Base-by-base conservation (phyloP, 64 coral and sea anemone species). In the Anthopleura sola region DNA sequence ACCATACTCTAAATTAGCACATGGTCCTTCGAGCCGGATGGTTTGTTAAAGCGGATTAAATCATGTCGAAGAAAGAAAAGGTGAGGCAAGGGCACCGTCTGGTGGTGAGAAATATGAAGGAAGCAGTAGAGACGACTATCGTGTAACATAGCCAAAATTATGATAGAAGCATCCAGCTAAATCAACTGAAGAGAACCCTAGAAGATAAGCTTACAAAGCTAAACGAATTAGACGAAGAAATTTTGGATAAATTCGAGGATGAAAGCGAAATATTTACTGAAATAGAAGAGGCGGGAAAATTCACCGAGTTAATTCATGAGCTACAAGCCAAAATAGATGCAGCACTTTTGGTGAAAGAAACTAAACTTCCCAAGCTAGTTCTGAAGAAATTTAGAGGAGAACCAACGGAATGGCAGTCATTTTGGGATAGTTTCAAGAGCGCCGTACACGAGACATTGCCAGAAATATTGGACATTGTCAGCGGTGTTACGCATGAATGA, bases 1-100 rank as follows among this genome's bases (percentile, higher is more conserved):
- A 24, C 75, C 23, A 36, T 40, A 78, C 19, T 36, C 75, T 5
- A 48, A 40, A 5, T 23, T 38, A 31, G 23, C 23, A 78, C 75
- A 78, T 78, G 75, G 33, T 78, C 75, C 75, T 44, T 78, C 75
- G 75, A 76, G 75, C 75, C 75, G 75, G 68, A 71, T 71, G 20
- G 40, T 38, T 77, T 36, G 75, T n/a, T n/a, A n/a, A n/a, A n/a
- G n/a, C n/a, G n/a, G n/a, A n/a, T 3, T 78, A 6, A 40, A 69
- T 69, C 28, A 69, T 69, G 64, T 46, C 75, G 17, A 78, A 78
- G 40, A 48, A 40, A 37, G 40, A 40, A 40, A 40, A 78, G 46
- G 8, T 48, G 2, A 78, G 75, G 46, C 36, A 38, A 40, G 36
- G 36, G 36, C 37, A 78, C 29, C 75, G 75, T 21, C 20, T 78